Evolutionary conservation across 2,113 vertebrate species (phyloP).

Genomic region (Malaclemys terrapin): DNA sequence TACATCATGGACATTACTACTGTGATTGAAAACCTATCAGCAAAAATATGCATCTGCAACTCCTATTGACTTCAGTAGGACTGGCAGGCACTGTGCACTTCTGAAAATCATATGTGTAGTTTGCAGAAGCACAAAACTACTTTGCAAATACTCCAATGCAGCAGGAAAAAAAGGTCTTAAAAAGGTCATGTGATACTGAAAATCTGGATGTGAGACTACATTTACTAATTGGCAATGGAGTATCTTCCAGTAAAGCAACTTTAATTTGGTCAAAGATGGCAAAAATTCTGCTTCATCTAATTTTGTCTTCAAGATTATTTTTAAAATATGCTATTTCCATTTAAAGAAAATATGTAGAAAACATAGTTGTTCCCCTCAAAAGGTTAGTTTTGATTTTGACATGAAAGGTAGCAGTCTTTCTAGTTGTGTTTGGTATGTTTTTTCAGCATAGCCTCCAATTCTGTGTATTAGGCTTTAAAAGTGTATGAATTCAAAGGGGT

Average conservation of each 20-base stretch:
- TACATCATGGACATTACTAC: rapidly evolving
- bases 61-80: not conserved
- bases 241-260: constrained; percentile 40
- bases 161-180: not conserved
- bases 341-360: constrained; percentile 28
- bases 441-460: constrained; percentile 69
- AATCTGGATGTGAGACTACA: not conserved
- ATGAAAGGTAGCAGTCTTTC: constrained; percentile 28
- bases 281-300: constrained; percentile 1
- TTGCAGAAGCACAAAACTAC: not conserved
- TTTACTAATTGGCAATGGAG: constrained; percentile 46
- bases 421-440: constrained; percentile 56
- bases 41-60: not conserved
- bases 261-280: not conserved
- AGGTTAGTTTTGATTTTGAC: constrained; percentile 25
- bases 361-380: constrained; percentile 33
- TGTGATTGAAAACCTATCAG: not conserved
- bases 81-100: not conserved
- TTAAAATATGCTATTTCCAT: not conserved
- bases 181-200: not conserved
- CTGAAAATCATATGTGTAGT: constrained; percentile 30
- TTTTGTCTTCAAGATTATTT: not conserved
- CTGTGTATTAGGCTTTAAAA: constrained; percentile 58
- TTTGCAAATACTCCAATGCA: not conserved
- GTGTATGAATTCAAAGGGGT: constrained; percentile 40